Percentiles rank a stretch among this genome's conserved stretches.
Conservation (phyloP, 2,113 vertebrate species). For the Zosterops borbonicus region DNA sequence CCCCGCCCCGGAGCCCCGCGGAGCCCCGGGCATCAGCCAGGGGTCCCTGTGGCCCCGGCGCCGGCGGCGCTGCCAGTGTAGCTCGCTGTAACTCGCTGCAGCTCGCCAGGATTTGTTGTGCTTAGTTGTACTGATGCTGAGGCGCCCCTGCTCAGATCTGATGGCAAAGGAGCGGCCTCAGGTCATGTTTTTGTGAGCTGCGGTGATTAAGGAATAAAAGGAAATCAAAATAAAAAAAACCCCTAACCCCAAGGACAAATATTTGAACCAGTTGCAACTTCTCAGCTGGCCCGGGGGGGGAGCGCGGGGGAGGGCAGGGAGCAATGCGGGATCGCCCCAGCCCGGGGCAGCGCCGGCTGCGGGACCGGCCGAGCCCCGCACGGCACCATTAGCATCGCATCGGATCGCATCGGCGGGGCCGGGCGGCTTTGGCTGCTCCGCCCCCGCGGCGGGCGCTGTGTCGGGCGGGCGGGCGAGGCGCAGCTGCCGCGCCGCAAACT, state of each 20-base stretch:
- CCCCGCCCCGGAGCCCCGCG: too few relatives aligned
- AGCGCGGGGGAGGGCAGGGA: neutral
- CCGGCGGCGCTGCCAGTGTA: neutral
- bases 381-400: too few relatives aligned
- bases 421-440: neutral
- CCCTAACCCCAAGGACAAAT: neutral
- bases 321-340: neutral
- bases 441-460: neutral
- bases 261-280: slow-evolving; percentile 18
- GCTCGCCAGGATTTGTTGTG: neutral
- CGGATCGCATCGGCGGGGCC: neutral
- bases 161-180: neutral
- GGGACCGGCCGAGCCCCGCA: neutral
- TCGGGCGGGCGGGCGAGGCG: too few relatives aligned
- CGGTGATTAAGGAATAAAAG: neutral
- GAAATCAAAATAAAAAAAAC: neutral
- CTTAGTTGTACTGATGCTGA: neutral
- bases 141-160: neutral
- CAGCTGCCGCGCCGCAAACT: too few relatives aligned
- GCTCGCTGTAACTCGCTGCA: neutral
- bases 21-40: neutral
- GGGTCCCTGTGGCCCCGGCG: neutral
- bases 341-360: neutral
- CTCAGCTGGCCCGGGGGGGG: neutral
- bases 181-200: neutral